These are phyloP conservation scores for Orestias chungarensis DNA, from an alignment of 2,797 vertebrate species.

Conservation along the genomic window DNA sequence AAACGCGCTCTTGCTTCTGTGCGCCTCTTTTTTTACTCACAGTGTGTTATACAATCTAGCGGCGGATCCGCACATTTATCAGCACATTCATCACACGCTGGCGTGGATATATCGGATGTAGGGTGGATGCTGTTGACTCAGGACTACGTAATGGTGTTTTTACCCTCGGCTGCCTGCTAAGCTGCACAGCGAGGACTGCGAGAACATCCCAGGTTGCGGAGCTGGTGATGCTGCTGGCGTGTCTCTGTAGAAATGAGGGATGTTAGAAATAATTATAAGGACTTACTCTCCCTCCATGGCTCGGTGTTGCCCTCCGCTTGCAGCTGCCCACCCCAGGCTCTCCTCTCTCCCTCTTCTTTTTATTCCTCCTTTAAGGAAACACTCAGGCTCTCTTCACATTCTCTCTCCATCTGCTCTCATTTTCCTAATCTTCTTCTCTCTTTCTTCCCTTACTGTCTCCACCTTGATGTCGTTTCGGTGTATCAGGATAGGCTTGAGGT, in stretches of 20 bases:
- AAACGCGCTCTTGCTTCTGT: neutral
- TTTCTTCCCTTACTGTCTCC: slow-evolving; percentile 60
- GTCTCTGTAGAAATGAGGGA: slow-evolving; percentile 37
- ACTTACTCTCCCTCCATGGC: slow-evolving; percentile 90
- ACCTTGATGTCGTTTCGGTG: slow-evolving; percentile 82
- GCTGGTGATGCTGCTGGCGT: slow-evolving; percentile 57
- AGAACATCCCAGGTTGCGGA: slow-evolving; percentile 59
- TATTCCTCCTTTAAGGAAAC: slow-evolving; percentile 77
- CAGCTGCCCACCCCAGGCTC: slow-evolving; percentile 81
- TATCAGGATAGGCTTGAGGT: slow-evolving; percentile 84
- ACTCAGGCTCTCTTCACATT: slow-evolving; percentile 69
- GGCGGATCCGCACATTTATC: slow-evolving; percentile 48
- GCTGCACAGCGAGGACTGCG: slow-evolving; percentile 60
- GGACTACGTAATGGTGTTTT: slow-evolving; percentile 78
- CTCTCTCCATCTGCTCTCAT: slow-evolving; percentile 77
- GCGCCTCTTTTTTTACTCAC: neutral
- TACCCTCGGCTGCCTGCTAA: slow-evolving; percentile 65
- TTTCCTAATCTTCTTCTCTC: slow-evolving; percentile 73
- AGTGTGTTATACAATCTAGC: slow-evolving; percentile 29
- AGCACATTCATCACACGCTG: slow-evolving; percentile 60
- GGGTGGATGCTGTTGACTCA: slow-evolving; percentile 77
- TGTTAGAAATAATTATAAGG: slow-evolving; percentile 76
- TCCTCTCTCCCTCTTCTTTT: slow-evolving; percentile 70
- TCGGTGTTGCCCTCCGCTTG: slow-evolving; percentile 83
- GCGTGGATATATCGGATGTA: slow-evolving; percentile 64